phyloP scores from a whole-genome alignment of 2,113 vertebrate genomes.

The Hippocampus barbouri region DNA sequence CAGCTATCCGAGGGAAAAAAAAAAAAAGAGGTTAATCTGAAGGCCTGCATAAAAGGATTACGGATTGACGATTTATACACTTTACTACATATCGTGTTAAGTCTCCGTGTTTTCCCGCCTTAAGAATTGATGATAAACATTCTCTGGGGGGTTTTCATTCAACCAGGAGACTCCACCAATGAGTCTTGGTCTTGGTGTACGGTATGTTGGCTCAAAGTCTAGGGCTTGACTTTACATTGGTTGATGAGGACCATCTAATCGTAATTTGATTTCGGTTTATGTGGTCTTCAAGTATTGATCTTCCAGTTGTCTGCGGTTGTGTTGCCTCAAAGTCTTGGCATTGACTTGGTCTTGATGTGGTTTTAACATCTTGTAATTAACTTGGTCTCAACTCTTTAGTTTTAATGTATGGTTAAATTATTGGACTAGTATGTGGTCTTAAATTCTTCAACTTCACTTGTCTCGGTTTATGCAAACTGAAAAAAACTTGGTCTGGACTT shows the following conservation, averaged over 20 bases:
- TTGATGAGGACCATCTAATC: too few species aligned
- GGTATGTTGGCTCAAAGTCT: neutral
- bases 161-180: neutral
- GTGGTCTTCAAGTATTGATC: too few species aligned
- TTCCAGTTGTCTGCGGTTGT: too few species aligned
- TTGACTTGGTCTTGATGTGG: neutral
- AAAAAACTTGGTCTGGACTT: too few species aligned
- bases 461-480: too few species aligned
- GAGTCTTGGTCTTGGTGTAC: neutral
- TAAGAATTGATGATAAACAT: neutral
- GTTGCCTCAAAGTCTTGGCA: neutral
- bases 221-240: neutral
- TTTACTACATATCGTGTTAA: neutral
- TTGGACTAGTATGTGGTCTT: too few species aligned
- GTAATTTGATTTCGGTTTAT: too few species aligned
- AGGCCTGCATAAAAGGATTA: slow-evolving; percentile 43
- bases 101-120: neutral
- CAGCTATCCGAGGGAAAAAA: slow-evolving; percentile 33
- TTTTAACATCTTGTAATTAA: neutral
- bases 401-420: too few species aligned
- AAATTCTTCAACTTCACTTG: too few species aligned
- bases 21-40: slow-evolving; percentile 64
- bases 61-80: slow-evolving; percentile 36
- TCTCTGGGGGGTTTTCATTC: neutral
- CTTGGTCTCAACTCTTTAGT: neutral